These are phyloP conservation scores for Alouatta caraya DNA, from an alignment of 2,797 vertebrate species.

Conservation along the genomic window DNA sequence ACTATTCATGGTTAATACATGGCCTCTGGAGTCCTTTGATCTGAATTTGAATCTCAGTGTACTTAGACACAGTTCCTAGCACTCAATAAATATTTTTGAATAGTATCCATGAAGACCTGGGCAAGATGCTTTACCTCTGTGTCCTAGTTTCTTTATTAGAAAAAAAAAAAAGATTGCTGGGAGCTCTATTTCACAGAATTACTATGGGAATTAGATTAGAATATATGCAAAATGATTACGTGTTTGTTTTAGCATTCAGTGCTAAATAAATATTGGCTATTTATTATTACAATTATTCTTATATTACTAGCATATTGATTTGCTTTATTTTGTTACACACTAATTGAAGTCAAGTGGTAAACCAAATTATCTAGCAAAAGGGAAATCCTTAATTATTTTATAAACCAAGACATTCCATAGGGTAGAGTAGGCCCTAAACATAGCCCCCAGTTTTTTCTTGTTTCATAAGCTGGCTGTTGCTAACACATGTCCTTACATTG, in stretches of 20 bases:
- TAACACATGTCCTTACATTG: not conserved
- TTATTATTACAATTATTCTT: not conserved
- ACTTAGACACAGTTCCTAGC: not conserved
- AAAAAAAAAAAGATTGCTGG: not conserved
- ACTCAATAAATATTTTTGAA: not conserved
- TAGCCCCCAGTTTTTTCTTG: not conserved
- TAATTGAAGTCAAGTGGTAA: not conserved
- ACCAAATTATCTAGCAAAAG: conserved; percentile 25
- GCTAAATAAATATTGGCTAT: not conserved
- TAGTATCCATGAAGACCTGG: not conserved
- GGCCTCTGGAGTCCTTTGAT: not conserved
- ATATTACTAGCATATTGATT: not conserved
- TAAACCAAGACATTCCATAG: not conserved
- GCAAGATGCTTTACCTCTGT: not conserved
- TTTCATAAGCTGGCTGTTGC: not conserved
- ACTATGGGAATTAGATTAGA: conserved; percentile 31
- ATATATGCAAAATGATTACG: not conserved
- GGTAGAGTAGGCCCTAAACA: not conserved
- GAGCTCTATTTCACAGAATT: not conserved
- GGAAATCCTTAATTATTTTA: conserved; percentile 39
- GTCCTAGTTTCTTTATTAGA: not conserved
- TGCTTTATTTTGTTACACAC: not conserved
- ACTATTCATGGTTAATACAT: not conserved
- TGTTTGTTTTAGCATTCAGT: not conserved
- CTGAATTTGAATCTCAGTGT: not conserved